phyloP scores from a whole-genome alignment of 2,797 vertebrate species.

The Rhinichthys osculus region DNA sequence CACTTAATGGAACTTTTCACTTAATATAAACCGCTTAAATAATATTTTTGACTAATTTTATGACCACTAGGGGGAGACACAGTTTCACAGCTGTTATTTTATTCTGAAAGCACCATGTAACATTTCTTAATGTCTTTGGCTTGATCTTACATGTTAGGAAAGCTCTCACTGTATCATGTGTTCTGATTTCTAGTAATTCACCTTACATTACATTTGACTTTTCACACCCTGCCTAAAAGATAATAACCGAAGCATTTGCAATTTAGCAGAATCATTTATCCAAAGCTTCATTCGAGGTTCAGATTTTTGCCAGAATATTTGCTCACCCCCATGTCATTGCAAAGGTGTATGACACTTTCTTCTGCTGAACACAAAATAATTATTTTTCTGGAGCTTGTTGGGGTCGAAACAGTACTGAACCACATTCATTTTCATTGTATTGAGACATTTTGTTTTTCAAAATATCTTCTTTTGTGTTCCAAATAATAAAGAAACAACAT shows the following conservation, averaged over 20 bases:
- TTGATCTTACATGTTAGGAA: not conserved
- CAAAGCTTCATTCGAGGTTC: not conserved
- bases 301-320: not conserved
- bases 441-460: not conserved
- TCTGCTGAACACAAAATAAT: not conserved
- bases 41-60: not conserved
- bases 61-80: slow-evolving; percentile 39
- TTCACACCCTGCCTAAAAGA: not conserved
- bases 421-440: not conserved
- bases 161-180: not conserved
- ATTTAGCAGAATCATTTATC: not conserved
- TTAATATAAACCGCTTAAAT: not conserved
- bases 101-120: not conserved
- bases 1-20: not conserved
- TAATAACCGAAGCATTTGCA: not conserved
- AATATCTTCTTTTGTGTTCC: not conserved
- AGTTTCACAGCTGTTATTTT: not conserved
- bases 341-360: not conserved
- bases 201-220: not conserved
- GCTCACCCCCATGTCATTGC: not conserved
- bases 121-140: not conserved
- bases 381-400: not conserved
- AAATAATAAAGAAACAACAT: not conserved
- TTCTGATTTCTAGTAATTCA: not conserved
- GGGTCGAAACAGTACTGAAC: not conserved